Evolutionary conservation across 2,797 vertebrate genomes (phyloP), one percentile per base, ranked within the genome.

Genomic region (Spheniscus humboldti): DNA sequence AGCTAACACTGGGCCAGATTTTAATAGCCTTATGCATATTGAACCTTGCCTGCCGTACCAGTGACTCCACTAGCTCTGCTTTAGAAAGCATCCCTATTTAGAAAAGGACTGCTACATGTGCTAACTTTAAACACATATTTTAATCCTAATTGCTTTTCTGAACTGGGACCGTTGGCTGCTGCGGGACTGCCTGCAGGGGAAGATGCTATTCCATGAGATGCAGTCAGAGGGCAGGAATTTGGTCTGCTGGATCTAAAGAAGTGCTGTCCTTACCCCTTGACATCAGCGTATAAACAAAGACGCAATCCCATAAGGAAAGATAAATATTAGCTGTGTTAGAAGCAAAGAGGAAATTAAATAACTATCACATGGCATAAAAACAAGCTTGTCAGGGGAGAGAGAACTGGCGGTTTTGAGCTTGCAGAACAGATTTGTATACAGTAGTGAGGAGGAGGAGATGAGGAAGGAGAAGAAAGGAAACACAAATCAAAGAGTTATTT

Each of bases 391-490:
- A 41, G 53, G 56, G 68, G 75, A 79, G 88, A 63, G 30, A 37
- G 59, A 55, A 47, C 33, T 16, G 88, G 77, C 7, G 79, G 59
- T 22, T 85, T 12, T 27, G 88, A 82, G 90, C 86, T 55, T 18
- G 74, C 68, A 35, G 84, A 93, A 94, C 94, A 96, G 88, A 95
- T 97, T 95, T 96, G 95, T 94, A 74, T n/a, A 85, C 86, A 72
- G 94, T 87, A 92, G 95, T 93, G 95, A 97, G 96, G 96, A 96
- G 96, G 96, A 96, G 96, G 95, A 93, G 96, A 93, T 41, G 95
- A 93, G 92, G 90, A 96, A 95, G 95, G 94, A 92, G 95, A 96
- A 87, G 94, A 93, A 96, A 95, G 83, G 90, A 92, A 96, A 87
- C 92, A 91, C 90, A 89, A 93, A 97, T 97, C 94, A 71, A 79